Percentiles rank a stretch among this genome's conserved stretches.
Evolutionary conservation across 2,888 invertebrate species (phyloP).

Genomic region (Chloroclystis v-ata): DNA sequence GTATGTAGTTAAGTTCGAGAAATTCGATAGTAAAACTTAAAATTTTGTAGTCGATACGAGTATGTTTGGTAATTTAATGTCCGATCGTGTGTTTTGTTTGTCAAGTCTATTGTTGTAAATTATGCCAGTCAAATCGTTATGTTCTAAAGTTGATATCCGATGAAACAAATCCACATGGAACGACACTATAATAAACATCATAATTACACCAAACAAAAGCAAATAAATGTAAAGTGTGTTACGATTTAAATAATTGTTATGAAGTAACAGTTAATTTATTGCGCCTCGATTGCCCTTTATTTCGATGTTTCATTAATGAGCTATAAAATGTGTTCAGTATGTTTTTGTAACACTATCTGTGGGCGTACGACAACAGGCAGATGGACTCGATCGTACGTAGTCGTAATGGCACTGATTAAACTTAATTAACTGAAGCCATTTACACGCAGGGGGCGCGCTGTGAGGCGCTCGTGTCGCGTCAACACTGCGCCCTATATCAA

Average conservation of each 20-base stretch:
- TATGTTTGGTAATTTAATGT: not conserved
- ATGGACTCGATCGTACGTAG: conserved; percentile 51
- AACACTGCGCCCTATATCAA: conserved; percentile 28
- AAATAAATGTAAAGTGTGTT: too few relatives aligned
- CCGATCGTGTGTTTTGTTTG: conserved; percentile 7
- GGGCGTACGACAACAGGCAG: conserved; percentile 68
- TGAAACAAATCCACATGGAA: too few relatives aligned
- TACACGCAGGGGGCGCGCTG: conserved; percentile 49
- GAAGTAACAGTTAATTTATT: conserved; percentile 5
- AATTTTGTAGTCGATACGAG: not conserved
- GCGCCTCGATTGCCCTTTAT: conserved; percentile 9
- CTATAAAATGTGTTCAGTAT: conserved; percentile 24
- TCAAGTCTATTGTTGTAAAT: conserved; percentile 10
- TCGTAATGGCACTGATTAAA: conserved; percentile 71
- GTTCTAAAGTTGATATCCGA: not conserved
- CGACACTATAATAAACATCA: too few relatives aligned
- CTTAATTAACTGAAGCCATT: conserved; percentile 78
- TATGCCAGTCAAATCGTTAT: conserved; percentile 1
- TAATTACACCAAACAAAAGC: too few relatives aligned
- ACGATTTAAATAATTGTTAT: too few relatives aligned
- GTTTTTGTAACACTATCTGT: conserved; percentile 63
- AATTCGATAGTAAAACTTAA: too few relatives aligned
- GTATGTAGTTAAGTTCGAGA: too few relatives aligned
- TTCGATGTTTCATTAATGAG: conserved; percentile 23
- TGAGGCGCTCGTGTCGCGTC: conserved; percentile 36